Conservation (phyloP, 2,113 vertebrate genomes). For the Syrmaticus mikado region DNA sequence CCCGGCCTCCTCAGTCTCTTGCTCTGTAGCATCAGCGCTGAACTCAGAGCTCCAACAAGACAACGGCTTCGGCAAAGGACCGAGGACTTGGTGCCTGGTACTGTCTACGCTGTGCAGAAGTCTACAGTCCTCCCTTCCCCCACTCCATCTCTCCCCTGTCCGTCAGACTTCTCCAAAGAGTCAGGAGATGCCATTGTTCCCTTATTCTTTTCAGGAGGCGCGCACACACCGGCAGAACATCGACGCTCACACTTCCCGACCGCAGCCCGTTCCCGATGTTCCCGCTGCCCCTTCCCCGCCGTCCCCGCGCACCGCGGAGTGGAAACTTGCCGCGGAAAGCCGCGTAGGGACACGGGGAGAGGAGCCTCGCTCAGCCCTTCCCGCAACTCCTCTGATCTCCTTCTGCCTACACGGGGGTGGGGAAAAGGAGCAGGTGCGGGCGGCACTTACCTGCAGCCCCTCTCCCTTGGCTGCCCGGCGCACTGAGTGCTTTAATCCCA, state of each 20-base stretch:
- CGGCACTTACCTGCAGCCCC: conserved; percentile 62
- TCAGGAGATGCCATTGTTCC: conserved; percentile 5
- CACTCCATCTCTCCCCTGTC: not conserved
- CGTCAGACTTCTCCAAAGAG: conserved; percentile 29
- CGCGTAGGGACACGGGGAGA: not conserved
- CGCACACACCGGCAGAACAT: not conserved
- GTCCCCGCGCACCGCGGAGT: not conserved
- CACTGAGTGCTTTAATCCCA: conserved; percentile 61
- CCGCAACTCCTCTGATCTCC: not conserved
- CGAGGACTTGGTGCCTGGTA: not conserved
- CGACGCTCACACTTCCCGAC: not conserved
- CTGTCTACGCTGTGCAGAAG: not conserved
- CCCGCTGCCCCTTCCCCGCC: not conserved
- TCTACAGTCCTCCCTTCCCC: conserved; percentile 39
- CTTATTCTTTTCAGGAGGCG: not conserved
- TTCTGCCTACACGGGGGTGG: not conserved
- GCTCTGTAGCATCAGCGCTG: not conserved
- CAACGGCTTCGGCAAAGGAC: not conserved
- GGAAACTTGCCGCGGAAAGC: not conserved
- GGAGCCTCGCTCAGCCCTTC: not conserved
- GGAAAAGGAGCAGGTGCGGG: not conserved
- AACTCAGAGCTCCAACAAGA: not conserved
- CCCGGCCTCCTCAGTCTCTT: not conserved
- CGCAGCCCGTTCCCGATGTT: not conserved
- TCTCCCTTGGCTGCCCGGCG: not conserved